Percentiles rank a stretch among this genome's conserved stretches.
Conservation (phyloP, 2,888 invertebrate species). For the Cactoblastis cactorum region DNA sequence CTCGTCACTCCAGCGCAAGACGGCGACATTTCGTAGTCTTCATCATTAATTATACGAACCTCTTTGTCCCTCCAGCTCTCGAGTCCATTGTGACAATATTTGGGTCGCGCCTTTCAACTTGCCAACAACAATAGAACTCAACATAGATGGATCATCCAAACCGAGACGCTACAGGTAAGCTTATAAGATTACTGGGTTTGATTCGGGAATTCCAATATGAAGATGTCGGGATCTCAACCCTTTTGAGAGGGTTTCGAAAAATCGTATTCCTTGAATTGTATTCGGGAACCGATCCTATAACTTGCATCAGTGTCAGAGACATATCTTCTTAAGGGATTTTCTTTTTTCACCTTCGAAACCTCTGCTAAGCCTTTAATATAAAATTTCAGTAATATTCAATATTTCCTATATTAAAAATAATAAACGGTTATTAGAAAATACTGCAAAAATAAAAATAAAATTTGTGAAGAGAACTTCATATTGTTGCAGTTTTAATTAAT, state of each 20-base stretch:
- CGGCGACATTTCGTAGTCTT: slow-evolving; percentile 69
- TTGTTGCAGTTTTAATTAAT: no score
- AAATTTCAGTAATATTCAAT: no score
- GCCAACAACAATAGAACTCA: slow-evolving; percentile 51
- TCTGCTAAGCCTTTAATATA: no score
- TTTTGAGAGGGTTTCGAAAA: background rate
- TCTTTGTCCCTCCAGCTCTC: slow-evolving; percentile 68
- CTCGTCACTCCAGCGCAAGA: slow-evolving; percentile 52
- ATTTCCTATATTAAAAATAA: no score
- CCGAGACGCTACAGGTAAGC: slow-evolving; percentile 54
- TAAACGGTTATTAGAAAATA: no score
- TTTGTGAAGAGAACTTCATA: no score
- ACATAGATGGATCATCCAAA: slow-evolving; percentile 69
- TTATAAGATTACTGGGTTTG: slow-evolving; percentile 22
- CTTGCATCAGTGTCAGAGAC: no score
- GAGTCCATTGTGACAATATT: slow-evolving; percentile 76
- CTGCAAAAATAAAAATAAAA: no score
- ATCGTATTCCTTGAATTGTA: background rate
- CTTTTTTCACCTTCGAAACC: no score
- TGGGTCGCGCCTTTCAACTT: slow-evolving; percentile 69
- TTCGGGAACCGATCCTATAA: background rate
- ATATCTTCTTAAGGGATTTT: no score
- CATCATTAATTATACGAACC: slow-evolving; percentile 74
- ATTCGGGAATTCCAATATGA: slow-evolving; percentile 7
- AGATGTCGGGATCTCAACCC: slow-evolving; percentile 2